Conservation (phyloP, 2,797 vertebrate species). For the Geotria australis region DNA sequence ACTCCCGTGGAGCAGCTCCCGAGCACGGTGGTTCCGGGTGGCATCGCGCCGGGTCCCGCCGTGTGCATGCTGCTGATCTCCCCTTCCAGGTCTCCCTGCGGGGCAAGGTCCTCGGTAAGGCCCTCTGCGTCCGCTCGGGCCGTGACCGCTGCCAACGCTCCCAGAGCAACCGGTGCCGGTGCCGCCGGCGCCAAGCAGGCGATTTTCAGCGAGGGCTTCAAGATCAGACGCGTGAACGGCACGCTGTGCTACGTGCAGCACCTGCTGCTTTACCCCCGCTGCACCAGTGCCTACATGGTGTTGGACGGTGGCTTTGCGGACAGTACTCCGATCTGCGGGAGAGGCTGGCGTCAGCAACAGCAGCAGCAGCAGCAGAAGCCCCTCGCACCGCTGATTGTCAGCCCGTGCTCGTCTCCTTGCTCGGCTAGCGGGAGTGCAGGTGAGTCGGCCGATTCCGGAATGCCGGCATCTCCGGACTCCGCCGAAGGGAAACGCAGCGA, state of each 20-base stretch:
- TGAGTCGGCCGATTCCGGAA: too few species aligned
- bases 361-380: not conserved
- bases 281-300: slow-evolving; percentile 6
- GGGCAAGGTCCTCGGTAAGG: slow-evolving; percentile 57
- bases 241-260: slow-evolving; percentile 97
- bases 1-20: slow-evolving; percentile 74
- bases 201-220: slow-evolving; percentile 41
- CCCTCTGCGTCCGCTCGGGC: slow-evolving; percentile 27
- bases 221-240: slow-evolving; percentile 80
- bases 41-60: slow-evolving; percentile 6
- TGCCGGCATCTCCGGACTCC: slow-evolving; percentile 19
- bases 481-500: slow-evolving; percentile 3
- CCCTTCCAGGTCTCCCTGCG: slow-evolving; percentile 56
- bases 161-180: slow-evolving; percentile 54
- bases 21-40: slow-evolving; percentile 41
- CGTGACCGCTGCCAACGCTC: slow-evolving; percentile 26
- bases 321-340: slow-evolving; percentile 9
- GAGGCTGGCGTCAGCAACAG: not conserved
- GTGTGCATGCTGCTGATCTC: slow-evolving; percentile 36
- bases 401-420: too few species aligned
- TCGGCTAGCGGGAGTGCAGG: too few species aligned
- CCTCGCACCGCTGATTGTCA: not conserved
- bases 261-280: slow-evolving; percentile 17
- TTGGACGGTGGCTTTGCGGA: slow-evolving; percentile 12
- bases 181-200: too few species aligned